phyloP scores from a whole-genome alignment of 2,888 invertebrate genomes.

The Drosophila recens region DNA sequence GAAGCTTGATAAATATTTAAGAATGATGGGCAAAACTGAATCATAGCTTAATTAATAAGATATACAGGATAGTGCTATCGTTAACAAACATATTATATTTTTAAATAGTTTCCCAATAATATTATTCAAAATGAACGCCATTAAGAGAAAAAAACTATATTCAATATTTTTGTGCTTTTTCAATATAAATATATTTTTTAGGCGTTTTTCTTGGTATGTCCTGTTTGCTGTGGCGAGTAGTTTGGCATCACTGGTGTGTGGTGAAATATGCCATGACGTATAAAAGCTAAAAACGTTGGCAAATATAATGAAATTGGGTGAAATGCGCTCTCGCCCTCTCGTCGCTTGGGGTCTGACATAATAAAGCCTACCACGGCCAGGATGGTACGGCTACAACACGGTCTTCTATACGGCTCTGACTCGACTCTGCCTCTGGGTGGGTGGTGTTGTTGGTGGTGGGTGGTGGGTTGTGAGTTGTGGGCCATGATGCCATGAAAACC shows the following conservation, averaged over 20 bases:
- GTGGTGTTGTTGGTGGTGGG: slow-evolving; percentile 30
- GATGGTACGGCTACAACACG: slow-evolving; percentile 35
- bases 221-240: neutral
- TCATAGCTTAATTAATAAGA: too few species aligned
- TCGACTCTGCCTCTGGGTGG: slow-evolving; percentile 24
- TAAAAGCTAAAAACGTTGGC: slow-evolving; percentile 82
- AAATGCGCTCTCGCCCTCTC: slow-evolving; percentile 61
- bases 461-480: slow-evolving; percentile 58
- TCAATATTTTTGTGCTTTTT: neutral
- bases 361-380: slow-evolving; percentile 76
- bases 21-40: too few species aligned
- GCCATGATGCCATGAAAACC: slow-evolving; percentile 75
- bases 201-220: neutral
- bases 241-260: slow-evolving; percentile 48
- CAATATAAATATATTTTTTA: neutral
- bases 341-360: slow-evolving; percentile 69
- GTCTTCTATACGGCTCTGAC: slow-evolving; percentile 20
- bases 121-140: too few species aligned
- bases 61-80: too few species aligned
- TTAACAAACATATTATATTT: too few species aligned
- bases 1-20: too few species aligned
- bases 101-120: too few species aligned
- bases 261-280: slow-evolving; percentile 82
- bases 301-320: slow-evolving; percentile 83
- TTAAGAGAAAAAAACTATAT: neutral